These are phyloP conservation scores for Valencia hispanica DNA, from an alignment of 2,797 vertebrate genomes.

Conservation along the genomic window DNA sequence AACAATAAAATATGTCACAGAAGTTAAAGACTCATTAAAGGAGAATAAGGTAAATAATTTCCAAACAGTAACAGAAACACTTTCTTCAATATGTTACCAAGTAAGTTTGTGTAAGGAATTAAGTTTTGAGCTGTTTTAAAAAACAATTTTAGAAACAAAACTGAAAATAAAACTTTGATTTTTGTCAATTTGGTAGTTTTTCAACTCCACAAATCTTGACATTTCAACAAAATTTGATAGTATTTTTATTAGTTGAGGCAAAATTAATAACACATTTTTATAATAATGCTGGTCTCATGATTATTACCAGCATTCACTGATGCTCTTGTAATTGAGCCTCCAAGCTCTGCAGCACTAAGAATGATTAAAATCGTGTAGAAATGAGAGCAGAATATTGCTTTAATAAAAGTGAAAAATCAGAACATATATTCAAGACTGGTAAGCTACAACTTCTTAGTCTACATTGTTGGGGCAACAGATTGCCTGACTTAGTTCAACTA, in stretches of 20 bases:
- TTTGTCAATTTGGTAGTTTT: no score
- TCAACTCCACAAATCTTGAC: no score
- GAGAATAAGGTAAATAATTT: no score
- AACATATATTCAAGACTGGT: neutral
- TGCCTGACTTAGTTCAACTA: neutral
- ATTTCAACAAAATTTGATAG: neutral
- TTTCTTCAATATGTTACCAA: no score
- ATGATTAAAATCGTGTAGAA: neutral
- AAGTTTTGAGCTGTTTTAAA: no score
- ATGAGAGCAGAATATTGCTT: neutral
- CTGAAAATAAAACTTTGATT: no score
- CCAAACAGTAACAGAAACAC: no score
- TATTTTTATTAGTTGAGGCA: neutral
- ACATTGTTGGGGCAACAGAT: neutral
- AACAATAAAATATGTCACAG: no score
- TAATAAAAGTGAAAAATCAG: neutral
- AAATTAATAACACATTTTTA: neutral
- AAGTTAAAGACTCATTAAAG: no score
- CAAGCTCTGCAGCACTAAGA: neutral
- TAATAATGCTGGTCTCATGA: constrained; percentile 11
- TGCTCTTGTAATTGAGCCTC: neutral
- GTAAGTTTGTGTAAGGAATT: no score
- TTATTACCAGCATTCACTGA: neutral
- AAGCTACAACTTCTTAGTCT: neutral
- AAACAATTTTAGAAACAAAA: no score